Conservation (phyloP, 2,888 invertebrate genomes). For the Volucella inflata region DNA sequence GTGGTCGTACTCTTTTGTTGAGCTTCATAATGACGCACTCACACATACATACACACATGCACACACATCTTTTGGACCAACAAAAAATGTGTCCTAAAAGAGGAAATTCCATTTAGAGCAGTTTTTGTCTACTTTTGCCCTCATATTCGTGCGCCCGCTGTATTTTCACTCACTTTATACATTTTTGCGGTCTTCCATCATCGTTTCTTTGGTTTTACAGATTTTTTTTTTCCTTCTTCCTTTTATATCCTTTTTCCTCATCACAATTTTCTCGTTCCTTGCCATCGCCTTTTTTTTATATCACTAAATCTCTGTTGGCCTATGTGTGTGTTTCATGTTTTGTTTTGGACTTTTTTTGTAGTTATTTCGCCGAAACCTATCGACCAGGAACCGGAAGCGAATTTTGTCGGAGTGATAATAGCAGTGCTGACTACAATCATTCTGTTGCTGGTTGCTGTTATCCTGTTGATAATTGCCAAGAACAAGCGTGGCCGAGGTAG, state of each 20-base stretch:
- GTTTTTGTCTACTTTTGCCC: constrained; percentile 44
- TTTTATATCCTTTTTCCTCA: constrained; percentile 12
- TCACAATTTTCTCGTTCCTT: constrained; percentile 44
- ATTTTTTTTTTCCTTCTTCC: constrained; percentile 30
- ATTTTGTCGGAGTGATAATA: constrained; percentile 87
- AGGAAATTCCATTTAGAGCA: constrained; percentile 65
- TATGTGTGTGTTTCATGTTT: constrained; percentile 42
- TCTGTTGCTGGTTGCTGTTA: constrained; percentile 88
- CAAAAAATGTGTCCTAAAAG: constrained; percentile 66
- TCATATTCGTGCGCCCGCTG: constrained; percentile 29
- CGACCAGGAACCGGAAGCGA: constrained; percentile 86
- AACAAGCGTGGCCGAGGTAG: constrained; percentile 85
- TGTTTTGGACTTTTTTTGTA: constrained; percentile 70
- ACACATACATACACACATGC: constrained; percentile 32
- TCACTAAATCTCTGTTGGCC: constrained; percentile 12
- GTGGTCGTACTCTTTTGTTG: constrained; percentile 47
- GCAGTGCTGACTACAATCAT: constrained; percentile 90
- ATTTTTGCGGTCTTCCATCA: constrained; percentile 69
- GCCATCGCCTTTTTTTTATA: constrained; percentile 4
- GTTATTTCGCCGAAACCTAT: constrained; percentile 85
- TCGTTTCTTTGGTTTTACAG: constrained; percentile 59
- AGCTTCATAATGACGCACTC: constrained; percentile 69
- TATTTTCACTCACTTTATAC: constrained; percentile 72
- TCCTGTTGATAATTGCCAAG: constrained; percentile 88
- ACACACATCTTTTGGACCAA: constrained; percentile 17